Percentiles rank a stretch among this genome's conserved stretches.
Evolutionary conservation across 2,113 vertebrate genomes (phyloP).

Genomic region (Epinephelus moara): DNA sequence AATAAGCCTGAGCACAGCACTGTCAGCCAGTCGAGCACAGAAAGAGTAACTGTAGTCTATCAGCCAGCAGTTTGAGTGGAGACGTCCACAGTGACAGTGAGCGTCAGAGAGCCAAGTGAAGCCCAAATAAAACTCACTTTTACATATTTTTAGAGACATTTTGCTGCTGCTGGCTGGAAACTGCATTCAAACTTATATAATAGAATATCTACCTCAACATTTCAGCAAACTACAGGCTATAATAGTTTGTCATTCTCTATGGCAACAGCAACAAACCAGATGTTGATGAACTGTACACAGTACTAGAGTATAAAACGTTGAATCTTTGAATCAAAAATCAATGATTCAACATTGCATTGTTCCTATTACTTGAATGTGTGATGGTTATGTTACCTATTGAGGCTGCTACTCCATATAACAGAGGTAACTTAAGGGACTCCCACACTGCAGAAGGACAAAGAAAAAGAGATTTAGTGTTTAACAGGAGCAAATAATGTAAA

Average conservation of each 20-base stretch:
- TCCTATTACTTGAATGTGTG: background rate
- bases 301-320: background rate
- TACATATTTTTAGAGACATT: background rate
- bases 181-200: background rate
- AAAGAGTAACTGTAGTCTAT: background rate
- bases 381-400: slow-evolving; percentile 80
- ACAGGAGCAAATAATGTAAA: background rate
- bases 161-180: background rate
- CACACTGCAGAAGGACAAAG: slow-evolving; percentile 84
- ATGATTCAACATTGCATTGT: too few relatives aligned
- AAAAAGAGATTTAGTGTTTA: background rate
- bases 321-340: background rate
- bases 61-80: background rate
- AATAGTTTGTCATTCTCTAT: background rate
- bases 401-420: slow-evolving; percentile 90
- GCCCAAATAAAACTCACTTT: background rate
- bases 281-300: background rate
- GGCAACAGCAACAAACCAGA: background rate
- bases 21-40: slow-evolving; percentile 9
- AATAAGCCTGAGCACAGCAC: slow-evolving; percentile 6
- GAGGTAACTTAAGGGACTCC: slow-evolving; percentile 93
- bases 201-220: background rate
- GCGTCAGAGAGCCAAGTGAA: background rate
- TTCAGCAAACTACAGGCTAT: background rate
- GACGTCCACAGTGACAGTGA: background rate